Conservation (phyloP, 2,888 invertebrate species). For the Fragum fragum region DNA sequence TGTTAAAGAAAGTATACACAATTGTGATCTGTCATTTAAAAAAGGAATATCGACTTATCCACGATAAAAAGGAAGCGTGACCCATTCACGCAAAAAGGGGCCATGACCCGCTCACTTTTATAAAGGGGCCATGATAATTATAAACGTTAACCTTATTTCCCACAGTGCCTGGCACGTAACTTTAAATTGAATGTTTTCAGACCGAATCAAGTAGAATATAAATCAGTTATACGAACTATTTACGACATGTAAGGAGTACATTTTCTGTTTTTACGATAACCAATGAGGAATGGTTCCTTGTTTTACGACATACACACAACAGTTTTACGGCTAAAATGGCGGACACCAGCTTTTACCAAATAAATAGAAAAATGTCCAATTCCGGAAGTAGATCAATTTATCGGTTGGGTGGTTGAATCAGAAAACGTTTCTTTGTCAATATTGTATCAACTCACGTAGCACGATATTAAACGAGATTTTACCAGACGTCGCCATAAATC, state of each 20-base stretch:
- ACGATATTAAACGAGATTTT: slow-evolving; percentile 6
- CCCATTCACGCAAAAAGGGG: no score
- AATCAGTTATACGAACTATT: neutral
- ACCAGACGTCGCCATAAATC: slow-evolving; percentile 12
- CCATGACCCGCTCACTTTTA: no score
- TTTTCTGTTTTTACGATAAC: slow-evolving; percentile 20
- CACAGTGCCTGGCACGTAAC: neutral
- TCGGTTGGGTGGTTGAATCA: neutral
- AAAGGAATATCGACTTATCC: no score
- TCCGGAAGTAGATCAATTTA: slow-evolving; percentile 14
- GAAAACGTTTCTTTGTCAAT: neutral
- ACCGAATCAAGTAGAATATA: neutral
- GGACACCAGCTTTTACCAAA: slow-evolving; percentile 25
- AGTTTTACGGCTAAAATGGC: slow-evolving; percentile 17
- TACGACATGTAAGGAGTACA: slow-evolving; percentile 11
- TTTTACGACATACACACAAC: slow-evolving; percentile 25
- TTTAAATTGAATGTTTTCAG: neutral
- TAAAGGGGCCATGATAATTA: no score
- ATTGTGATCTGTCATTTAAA: no score
- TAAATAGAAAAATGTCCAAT: neutral
- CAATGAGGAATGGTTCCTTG: neutral
- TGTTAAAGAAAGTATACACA: no score
- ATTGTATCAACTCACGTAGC: slow-evolving; percentile 7
- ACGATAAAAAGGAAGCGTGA: no score
- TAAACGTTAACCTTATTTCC: neutral